phyloP scores from a whole-genome alignment of 2,797 vertebrate species.

The Coregonus ussuriensis region DNA sequence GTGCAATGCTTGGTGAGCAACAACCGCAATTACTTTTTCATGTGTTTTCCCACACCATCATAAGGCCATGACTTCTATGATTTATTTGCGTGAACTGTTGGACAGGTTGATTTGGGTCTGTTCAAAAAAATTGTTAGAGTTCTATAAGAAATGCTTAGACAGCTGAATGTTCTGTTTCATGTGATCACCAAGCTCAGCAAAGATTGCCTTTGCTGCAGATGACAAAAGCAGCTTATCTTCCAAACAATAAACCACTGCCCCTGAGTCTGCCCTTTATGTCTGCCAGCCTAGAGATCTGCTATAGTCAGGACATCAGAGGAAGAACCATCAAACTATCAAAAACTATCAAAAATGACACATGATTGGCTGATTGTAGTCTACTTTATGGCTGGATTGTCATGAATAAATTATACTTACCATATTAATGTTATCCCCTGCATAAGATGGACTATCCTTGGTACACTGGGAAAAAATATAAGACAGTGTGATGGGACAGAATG shows the following conservation, averaged over 20 bases:
- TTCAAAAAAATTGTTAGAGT: background rate
- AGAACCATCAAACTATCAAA: background rate
- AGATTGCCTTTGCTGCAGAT: background rate
- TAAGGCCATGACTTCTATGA: no score
- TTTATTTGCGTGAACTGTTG: background rate
- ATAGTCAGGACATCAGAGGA: background rate
- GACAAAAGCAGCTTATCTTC: background rate
- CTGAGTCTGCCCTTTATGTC: background rate
- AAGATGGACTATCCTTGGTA: constrained; percentile 60
- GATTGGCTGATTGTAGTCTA: background rate
- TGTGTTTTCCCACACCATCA: no score
- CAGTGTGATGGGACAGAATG: background rate
- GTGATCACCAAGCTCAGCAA: background rate
- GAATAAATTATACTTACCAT: constrained; percentile 63
- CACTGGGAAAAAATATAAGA: constrained; percentile 52
- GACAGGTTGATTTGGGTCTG: background rate
- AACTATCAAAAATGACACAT: background rate
- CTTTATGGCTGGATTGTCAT: no score
- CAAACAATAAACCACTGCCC: constrained; percentile 2
- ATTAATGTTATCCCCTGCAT: constrained; percentile 63
- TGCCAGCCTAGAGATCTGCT: background rate
- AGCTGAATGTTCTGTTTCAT: background rate
- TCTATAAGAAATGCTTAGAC: background rate
- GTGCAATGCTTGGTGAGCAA: background rate
- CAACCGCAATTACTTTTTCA: background rate